Conservation (phyloP, 1,140 invertebrate species). For the Diprion similis region DNA sequence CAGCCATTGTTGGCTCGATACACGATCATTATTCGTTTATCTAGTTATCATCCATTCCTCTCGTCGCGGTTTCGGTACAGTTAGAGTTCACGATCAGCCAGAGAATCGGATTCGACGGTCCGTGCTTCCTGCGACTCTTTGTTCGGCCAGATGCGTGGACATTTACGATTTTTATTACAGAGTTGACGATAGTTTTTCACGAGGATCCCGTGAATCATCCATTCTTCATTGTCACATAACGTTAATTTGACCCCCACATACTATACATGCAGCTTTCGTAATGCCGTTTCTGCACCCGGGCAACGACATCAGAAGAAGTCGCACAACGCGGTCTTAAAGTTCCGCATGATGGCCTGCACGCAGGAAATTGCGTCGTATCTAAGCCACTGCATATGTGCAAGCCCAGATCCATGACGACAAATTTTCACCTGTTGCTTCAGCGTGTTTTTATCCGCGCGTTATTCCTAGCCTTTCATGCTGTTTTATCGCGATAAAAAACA, state of each 20-base stretch:
- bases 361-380: neutral
- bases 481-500: neutral
- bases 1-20: neutral
- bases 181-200: no score
- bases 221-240: no score
- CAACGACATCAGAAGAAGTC: no score
- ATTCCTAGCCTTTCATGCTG: neutral
- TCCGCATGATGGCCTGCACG: neutral
- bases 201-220: no score
- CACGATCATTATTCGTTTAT: neutral
- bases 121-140: neutral
- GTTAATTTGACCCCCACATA: no score
- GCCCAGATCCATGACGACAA: slow-evolving; percentile 1
- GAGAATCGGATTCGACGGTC: neutral
- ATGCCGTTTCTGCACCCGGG: no score
- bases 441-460: neutral
- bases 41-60: neutral
- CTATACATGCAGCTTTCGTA: no score
- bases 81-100: neutral
- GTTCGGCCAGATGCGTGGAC: neutral
- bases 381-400: neutral
- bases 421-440: neutral
- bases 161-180: neutral
- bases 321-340: neutral
- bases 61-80: neutral